phyloP scores from a whole-genome alignment of 2,888 invertebrate genomes.

The Sminthurides aquaticus region DNA sequence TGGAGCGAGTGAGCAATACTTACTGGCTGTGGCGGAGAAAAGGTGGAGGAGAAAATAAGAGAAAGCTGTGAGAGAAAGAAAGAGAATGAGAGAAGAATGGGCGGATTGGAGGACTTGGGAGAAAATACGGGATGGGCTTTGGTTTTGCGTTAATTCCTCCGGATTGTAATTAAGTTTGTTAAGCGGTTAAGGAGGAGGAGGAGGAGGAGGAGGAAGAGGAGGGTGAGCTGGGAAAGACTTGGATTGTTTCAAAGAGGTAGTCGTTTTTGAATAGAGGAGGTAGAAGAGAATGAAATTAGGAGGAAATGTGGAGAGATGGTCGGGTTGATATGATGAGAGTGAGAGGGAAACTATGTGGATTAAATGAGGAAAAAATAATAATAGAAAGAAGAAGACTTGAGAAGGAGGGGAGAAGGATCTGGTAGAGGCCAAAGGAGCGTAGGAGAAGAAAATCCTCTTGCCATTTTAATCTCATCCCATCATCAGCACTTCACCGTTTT shows the following conservation, averaged over 20 bases:
- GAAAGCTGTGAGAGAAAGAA: background rate
- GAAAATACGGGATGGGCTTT: slow-evolving; percentile 10
- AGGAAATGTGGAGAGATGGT: background rate
- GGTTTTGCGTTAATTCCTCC: slow-evolving; percentile 9
- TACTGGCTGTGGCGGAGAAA: no score
- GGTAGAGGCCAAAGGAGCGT: background rate
- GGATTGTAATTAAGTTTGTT: slow-evolving; percentile 4
- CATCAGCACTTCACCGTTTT: slow-evolving; percentile 43
- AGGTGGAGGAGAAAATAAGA: background rate
- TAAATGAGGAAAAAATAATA: slow-evolving; percentile 24
- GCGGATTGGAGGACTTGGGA: slow-evolving; percentile 30
- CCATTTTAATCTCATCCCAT: slow-evolving; percentile 44
- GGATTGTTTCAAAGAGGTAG: background rate
- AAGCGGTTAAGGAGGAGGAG: slow-evolving; percentile 13
- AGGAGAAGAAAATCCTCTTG: slow-evolving; percentile 41
- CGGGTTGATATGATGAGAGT: background rate
- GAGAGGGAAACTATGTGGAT: slow-evolving; percentile 19
- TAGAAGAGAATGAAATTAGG: background rate
- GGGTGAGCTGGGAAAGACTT: slow-evolving; percentile 6
- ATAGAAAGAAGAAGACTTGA: background rate
- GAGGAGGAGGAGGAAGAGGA: slow-evolving; percentile 3
- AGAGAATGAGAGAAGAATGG: slow-evolving; percentile 22
- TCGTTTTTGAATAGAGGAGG: background rate
- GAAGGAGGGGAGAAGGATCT: background rate
- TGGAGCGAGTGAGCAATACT: no score